phyloP scores from a whole-genome alignment of 2,888 invertebrate genomes.

The Drosophila prostipennis region DNA sequence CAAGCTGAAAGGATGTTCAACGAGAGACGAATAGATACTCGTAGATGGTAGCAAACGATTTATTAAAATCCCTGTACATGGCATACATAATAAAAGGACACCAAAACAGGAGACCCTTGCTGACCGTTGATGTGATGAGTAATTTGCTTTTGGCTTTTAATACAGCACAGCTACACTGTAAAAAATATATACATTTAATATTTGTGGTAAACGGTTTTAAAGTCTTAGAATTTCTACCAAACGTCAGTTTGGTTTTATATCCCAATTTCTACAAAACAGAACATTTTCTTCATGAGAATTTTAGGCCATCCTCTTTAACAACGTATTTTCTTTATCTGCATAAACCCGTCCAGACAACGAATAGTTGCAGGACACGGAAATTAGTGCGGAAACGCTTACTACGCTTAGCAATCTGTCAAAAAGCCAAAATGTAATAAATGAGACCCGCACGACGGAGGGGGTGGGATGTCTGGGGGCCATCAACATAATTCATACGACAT shows the following conservation, averaged over 20 bases:
- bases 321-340: constrained; percentile 3
- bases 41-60: constrained; percentile 68
- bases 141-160: constrained; percentile 82
- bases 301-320: too few species aligned
- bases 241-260: too few species aligned
- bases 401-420: constrained; percentile 78
- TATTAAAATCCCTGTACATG: constrained; percentile 76
- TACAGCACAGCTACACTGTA: constrained; percentile 43
- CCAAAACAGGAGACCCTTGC: constrained; percentile 31
- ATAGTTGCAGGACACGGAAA: constrained; percentile 75
- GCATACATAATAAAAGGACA: constrained; percentile 62
- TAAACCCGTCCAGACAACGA: constrained; percentile 31
- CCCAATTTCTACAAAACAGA: too few species aligned
- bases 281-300: too few species aligned
- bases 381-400: constrained; percentile 75
- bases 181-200: not conserved
- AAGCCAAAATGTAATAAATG: constrained; percentile 80
- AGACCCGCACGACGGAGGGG: constrained; percentile 26
- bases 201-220: not conserved
- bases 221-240: too few species aligned
- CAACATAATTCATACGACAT: constrained; percentile 73
- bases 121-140: constrained; percentile 81
- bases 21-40: constrained; percentile 30
- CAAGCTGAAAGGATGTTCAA: constrained; percentile 13
- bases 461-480: constrained; percentile 39